Percentiles rank a stretch among this genome's conserved stretches.
Conservation (phyloP, 2,888 invertebrate genomes). For the Sphinx pinastri region DNA sequence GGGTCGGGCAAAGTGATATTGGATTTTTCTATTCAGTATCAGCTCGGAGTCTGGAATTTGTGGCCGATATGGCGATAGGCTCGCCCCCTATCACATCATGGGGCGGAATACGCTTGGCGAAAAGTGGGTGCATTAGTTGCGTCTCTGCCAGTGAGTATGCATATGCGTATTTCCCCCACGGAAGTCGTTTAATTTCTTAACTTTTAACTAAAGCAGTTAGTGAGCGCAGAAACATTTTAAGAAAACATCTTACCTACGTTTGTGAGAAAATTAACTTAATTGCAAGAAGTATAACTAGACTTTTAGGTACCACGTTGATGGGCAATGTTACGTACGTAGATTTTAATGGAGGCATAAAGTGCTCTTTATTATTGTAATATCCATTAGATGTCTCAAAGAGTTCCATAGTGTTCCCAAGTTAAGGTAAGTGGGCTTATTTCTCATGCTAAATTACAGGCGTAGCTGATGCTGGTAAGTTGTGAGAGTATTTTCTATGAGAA, state of each 20-base stretch:
- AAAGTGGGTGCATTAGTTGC: too few species aligned
- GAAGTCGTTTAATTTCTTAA: background rate
- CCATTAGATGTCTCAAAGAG: constrained; percentile 21
- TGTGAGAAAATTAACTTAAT: constrained; percentile 64
- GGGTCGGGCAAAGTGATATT: too few species aligned
- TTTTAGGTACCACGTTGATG: constrained; percentile 59
- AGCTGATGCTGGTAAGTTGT: too few species aligned
- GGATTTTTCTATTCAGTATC: too few species aligned
- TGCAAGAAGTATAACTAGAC: constrained; percentile 52
- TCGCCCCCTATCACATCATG: too few species aligned
- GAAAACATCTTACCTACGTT: constrained; percentile 24
- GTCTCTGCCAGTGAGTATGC: too few species aligned
- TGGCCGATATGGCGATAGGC: too few species aligned
- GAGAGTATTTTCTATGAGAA: too few species aligned
- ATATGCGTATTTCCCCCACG: too few species aligned
- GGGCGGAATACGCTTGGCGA: too few species aligned
- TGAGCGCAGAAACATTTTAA: constrained; percentile 8
- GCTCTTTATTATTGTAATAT: constrained; percentile 24
- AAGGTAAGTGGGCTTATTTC: constrained; percentile 5
- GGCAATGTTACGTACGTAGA: constrained; percentile 25
- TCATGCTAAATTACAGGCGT: background rate
- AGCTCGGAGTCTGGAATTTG: too few species aligned
- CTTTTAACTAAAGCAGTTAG: constrained; percentile 25
- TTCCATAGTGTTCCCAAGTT: constrained; percentile 20
- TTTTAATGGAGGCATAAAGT: constrained; percentile 39